Percentiles rank a stretch among this genome's conserved stretches.
These are phyloP conservation scores for Chromis chromis DNA, from an alignment of 2,797 vertebrate genomes.

Conservation along the genomic window DNA sequence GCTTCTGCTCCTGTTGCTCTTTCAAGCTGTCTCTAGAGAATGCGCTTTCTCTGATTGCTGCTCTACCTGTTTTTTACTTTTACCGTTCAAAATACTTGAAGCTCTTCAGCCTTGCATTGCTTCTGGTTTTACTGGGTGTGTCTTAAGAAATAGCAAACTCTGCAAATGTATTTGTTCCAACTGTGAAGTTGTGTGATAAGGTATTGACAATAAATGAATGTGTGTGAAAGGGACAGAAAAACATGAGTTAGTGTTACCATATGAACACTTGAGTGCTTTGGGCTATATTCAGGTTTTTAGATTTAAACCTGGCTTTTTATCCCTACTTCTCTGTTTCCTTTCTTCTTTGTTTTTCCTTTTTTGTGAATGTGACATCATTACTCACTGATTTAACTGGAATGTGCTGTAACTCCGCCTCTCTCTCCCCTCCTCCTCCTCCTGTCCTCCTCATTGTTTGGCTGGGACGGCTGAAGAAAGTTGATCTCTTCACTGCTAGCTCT, in stretches of 20 bases:
- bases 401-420: constrained; percentile 73
- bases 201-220: not conserved
- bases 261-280: not conserved
- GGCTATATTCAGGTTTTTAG: constrained; percentile 33
- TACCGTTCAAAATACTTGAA: not conserved
- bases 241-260: not conserved
- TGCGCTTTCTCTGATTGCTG: not conserved
- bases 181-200: constrained; percentile 7
- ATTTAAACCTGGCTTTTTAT: constrained; percentile 24
- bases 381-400: constrained; percentile 78
- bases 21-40: not conserved
- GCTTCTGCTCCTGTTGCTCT: not conserved
- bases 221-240: not conserved
- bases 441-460: constrained; percentile 73
- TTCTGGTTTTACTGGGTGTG: constrained; percentile 47
- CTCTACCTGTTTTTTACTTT: constrained; percentile 14
- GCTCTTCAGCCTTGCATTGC: constrained; percentile 20
- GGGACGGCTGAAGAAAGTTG: constrained; percentile 67
- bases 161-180: constrained; percentile 12
- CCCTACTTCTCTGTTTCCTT: constrained; percentile 18
- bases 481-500: constrained; percentile 49
- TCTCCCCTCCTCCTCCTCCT: constrained; percentile 44
- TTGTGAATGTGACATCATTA: constrained; percentile 79
- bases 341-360: constrained; percentile 56
- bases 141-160: constrained; percentile 21